Evolutionary conservation across 2,797 vertebrate species (phyloP).

Genomic region (Liasis olivaceus): DNA sequence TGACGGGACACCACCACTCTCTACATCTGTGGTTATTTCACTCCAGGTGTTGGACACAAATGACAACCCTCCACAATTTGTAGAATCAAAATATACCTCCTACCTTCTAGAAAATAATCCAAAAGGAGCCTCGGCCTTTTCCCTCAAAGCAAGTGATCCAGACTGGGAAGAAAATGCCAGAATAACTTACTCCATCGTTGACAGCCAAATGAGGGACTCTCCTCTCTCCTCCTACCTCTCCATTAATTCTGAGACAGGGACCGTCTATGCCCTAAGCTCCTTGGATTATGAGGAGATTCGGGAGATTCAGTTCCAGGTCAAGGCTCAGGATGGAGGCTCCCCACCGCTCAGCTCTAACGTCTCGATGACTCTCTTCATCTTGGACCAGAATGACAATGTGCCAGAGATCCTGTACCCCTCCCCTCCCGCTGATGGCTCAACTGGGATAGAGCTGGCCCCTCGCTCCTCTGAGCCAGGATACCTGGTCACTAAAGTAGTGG

Average conservation of each 20-base stretch:
- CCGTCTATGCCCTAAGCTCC: slow-evolving; percentile 71
- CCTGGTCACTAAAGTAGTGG: slow-evolving; percentile 58
- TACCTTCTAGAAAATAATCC: slow-evolving; percentile 18
- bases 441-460: slow-evolving; percentile 59
- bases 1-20: slow-evolving; percentile 6
- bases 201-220: neutral
- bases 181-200: slow-evolving; percentile 8
- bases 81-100: neutral
- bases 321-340: slow-evolving; percentile 30
- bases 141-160: slow-evolving; percentile 1
- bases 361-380: slow-evolving; percentile 49
- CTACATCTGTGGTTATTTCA: neutral
- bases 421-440: slow-evolving; percentile 55
- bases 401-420: slow-evolving; percentile 51
- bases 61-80: slow-evolving; percentile 16
- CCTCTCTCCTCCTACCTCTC: neutral
- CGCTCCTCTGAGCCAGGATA: slow-evolving; percentile 58
- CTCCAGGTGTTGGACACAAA: slow-evolving; percentile 24
- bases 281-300: slow-evolving; percentile 66
- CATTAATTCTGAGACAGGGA: slow-evolving; percentile 69
- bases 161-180: slow-evolving; percentile 31
- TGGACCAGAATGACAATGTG: slow-evolving; percentile 61
- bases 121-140: slow-evolving; percentile 4
- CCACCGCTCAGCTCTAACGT: slow-evolving; percentile 50
- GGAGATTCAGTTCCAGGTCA: neutral